These are phyloP conservation scores for Malurus elegans DNA, from an alignment of 2,113 vertebrate species.

Conservation along the genomic window DNA sequence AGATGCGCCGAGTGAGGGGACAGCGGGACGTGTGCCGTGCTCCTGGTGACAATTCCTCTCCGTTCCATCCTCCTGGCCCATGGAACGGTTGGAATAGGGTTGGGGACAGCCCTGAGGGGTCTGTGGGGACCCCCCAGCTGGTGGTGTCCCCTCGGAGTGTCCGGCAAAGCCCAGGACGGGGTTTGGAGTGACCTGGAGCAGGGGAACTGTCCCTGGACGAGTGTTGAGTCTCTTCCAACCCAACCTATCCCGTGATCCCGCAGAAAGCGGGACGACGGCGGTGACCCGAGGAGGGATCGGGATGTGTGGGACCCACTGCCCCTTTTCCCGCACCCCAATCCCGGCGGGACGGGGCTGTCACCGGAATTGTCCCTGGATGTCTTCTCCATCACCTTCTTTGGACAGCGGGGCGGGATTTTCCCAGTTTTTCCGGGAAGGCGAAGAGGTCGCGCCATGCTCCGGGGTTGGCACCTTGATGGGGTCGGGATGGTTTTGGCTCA, in stretches of 20 bases:
- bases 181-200: fast-evolving
- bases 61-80: fast-evolving
- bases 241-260: fast-evolving
- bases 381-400: fast-evolving
- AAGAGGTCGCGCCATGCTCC: no score
- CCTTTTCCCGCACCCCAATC: not conserved
- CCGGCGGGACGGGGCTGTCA: fast-evolving
- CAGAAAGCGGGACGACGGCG: fast-evolving
- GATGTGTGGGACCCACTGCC: not conserved
- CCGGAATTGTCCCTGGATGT: not conserved
- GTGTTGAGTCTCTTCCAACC: fast-evolving
- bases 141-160: not conserved
- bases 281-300: fast-evolving
- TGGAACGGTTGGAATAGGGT: fast-evolving
- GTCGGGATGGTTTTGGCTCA: fast-evolving
- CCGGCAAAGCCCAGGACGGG: fast-evolving
- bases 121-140: fast-evolving
- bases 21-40: fast-evolving
- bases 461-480: not conserved
- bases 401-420: not conserved
- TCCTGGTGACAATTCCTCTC: fast-evolving
- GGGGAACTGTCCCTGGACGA: not conserved
- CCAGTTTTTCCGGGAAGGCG: fast-evolving
- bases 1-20: fast-evolving
- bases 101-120: not conserved